Conservation (phyloP, 2,888 invertebrate species). For the Leucophenga maculata region DNA sequence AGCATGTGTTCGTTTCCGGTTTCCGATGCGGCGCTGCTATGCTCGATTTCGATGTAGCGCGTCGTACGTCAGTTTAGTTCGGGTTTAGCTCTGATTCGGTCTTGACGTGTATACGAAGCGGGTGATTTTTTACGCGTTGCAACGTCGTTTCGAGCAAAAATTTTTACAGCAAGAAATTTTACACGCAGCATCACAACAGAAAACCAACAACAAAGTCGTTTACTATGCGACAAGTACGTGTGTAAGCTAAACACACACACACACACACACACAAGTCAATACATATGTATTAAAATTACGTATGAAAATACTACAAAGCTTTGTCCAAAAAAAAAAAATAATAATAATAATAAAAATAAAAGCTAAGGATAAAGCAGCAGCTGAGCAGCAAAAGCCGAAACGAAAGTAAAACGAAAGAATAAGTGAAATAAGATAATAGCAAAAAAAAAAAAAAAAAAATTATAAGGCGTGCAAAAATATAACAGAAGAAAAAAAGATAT, state of each 20-base stretch:
- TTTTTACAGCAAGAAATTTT: constrained; percentile 34
- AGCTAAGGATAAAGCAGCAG: background rate
- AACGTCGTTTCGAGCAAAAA: constrained; percentile 31
- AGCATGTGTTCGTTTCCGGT: background rate
- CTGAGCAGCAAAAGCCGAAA: background rate
- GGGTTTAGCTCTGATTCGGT: constrained; percentile 69
- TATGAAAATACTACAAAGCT: background rate
- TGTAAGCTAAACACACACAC: constrained; percentile 28
- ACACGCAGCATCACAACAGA: constrained; percentile 25
- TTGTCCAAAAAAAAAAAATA: background rate
- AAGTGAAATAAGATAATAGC: too few relatives aligned
- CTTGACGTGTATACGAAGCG: constrained; percentile 54
- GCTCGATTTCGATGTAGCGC: background rate
- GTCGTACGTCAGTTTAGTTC: constrained; percentile 61
- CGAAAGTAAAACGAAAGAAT: too few relatives aligned
- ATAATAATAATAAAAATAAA: background rate
- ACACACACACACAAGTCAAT: constrained; percentile 9
- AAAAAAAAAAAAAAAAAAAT: too few relatives aligned
- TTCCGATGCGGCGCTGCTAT: background rate
- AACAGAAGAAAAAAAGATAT: too few relatives aligned
- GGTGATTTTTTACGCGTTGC: constrained; percentile 33
- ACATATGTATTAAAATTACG: constrained; percentile 15
- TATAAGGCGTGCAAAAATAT: too few relatives aligned
- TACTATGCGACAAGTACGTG: background rate
- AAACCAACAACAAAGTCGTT: too few relatives aligned